Evolutionary conservation across 2,113 vertebrate genomes (phyloP).

Genomic region (Cathartes aura): DNA sequence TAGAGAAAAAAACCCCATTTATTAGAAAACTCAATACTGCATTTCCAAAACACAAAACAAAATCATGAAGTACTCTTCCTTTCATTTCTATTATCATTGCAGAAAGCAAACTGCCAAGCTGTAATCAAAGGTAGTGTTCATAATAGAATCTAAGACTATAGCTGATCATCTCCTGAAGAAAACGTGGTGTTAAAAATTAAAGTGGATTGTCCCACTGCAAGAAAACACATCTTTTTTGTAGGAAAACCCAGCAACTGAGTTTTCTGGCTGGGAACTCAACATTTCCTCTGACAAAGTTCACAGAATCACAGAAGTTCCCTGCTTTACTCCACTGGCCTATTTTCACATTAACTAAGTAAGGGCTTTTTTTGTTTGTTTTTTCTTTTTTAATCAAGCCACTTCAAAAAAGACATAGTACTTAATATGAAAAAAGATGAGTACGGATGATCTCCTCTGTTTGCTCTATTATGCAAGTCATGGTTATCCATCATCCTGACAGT

Average conservation of each 20-base stretch:
- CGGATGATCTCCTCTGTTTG: background rate
- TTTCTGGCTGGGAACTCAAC: background rate
- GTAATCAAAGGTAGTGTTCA: background rate
- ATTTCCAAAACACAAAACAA: background rate
- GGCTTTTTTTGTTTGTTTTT: background rate
- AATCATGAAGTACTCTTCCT: background rate
- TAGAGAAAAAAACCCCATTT: background rate
- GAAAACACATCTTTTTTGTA: background rate
- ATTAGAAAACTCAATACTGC: background rate
- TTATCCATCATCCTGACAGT: background rate
- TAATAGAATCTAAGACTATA: background rate
- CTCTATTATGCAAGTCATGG: background rate
- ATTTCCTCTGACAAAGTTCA: background rate
- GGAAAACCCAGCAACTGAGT: background rate
- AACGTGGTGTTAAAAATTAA: background rate
- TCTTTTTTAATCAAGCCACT: background rate
- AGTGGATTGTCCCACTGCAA: background rate
- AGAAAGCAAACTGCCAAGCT: background rate
- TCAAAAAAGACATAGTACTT: background rate
- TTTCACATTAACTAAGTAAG: background rate
- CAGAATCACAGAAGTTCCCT: background rate
- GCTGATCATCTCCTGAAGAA: background rate
- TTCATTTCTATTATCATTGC: background rate
- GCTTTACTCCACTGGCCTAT: background rate
- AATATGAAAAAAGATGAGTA: background rate